Base-by-base conservation (phyloP, 2,888 invertebrate species). In the Cataglyphis rosenhaueri region DNA sequence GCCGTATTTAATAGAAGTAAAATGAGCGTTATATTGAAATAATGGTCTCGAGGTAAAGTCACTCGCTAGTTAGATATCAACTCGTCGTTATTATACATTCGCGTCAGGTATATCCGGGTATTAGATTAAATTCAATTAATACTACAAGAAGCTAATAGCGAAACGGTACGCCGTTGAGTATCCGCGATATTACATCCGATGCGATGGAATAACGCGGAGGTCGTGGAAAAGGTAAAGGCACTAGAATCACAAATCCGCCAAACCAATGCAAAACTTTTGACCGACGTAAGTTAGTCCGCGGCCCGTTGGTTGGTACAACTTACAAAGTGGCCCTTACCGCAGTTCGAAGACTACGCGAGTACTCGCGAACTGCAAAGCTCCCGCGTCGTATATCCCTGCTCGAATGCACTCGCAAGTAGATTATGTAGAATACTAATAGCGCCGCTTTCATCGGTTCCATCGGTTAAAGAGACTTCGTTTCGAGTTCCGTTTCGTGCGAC, bases 241-340 rank as follows among this genome's bases (percentile, higher is more conserved):
- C 61, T 29, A 29, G 66, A 83, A 65, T 84, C 73, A 64, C 59
- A 62, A 61, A 83, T 64, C 55, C 74, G 9, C 44, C 73, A 82
- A 78, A 78, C 52, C 78, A 70, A 52, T 32, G 78, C 21, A 62
- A 83, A 52, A 85, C 57, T 83, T 71, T 68, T 41, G 48, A 52
- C 41, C 41, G 62, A 55, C 32, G 44, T 68, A 35, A 81, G 71
- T 73, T 65, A 79, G 35, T 62, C 81, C 59, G 21, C 44, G 32
- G 21, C 41, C 44, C 48, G 62, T 71, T 78, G 41, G 25, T 48
- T 74, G 78, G 48, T 81, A 57, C 73, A 89, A 90, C 84, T 90
- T 88, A 85, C 85, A 81, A 91, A 89, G 89, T 89, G 88, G 86
- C 88, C 88, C 90, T 84, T 71, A 75, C 81, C 84, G 87, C 83